Conservation (phyloP, 2,888 invertebrate species). For the Zonitis immaculata region DNA sequence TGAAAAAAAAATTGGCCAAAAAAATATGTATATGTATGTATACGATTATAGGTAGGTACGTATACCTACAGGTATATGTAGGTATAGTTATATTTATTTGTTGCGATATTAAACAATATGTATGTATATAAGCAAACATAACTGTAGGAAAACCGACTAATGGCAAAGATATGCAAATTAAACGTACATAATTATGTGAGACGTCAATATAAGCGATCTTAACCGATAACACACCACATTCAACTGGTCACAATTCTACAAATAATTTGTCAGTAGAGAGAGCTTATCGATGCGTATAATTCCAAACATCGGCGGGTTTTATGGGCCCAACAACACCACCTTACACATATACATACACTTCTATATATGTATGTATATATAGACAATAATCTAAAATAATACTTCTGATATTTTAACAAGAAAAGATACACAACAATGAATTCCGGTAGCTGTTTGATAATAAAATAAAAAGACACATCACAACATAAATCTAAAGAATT, state of each 20-base stretch:
- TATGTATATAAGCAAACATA: constrained; percentile 15
- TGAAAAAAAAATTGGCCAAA: too few species aligned
- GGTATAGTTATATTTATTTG: constrained; percentile 17
- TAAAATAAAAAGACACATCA: background rate
- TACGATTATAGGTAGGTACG: too few species aligned
- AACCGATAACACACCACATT: constrained; percentile 26
- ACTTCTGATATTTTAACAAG: background rate
- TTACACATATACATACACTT: background rate
- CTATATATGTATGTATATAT: background rate
- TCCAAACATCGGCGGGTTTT: constrained; percentile 12
- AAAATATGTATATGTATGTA: too few species aligned
- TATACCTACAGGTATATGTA: too few species aligned
- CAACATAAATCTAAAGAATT: background rate
- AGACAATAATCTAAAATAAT: background rate
- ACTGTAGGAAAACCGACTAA: constrained; percentile 25
- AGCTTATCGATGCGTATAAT: constrained; percentile 24
- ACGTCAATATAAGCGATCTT: constrained; percentile 27
- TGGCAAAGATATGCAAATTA: constrained; percentile 27
- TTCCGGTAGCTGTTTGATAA: background rate
- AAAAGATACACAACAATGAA: background rate
- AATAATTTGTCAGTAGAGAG: constrained; percentile 29
- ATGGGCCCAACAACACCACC: constrained; percentile 6
- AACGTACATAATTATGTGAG: constrained; percentile 26
- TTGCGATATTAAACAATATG: constrained; percentile 12
- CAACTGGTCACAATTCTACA: constrained; percentile 28